phyloP scores from a whole-genome alignment of 2,888 invertebrate species.

The Allophyes oxyacanthae region DNA sequence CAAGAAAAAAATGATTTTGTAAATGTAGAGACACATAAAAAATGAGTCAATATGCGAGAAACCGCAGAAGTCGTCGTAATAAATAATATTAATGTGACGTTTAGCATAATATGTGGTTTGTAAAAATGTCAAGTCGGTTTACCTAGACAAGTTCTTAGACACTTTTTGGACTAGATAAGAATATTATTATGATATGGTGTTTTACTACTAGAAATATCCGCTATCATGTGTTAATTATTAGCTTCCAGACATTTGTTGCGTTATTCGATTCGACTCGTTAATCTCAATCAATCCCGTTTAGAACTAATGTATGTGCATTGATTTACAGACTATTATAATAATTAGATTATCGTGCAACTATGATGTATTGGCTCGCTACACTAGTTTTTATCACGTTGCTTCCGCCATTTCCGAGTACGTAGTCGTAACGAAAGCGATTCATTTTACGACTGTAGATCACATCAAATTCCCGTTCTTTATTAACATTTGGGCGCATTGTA shows the following conservation, averaged over 20 bases:
- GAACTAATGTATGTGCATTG: constrained; percentile 50
- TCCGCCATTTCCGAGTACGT: constrained; percentile 31
- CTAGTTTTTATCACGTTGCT: constrained; percentile 32
- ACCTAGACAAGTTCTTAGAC: constrained; percentile 58
- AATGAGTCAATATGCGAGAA: neutral
- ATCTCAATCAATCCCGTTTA: constrained; percentile 52
- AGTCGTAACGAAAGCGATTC: constrained; percentile 40
- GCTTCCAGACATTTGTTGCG: constrained; percentile 39
- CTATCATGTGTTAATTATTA: constrained; percentile 41
- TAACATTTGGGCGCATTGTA: constrained; percentile 60
- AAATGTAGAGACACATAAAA: constrained; percentile 5
- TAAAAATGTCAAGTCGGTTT: constrained; percentile 50
- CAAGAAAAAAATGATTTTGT: neutral
- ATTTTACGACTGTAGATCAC: constrained; percentile 46
- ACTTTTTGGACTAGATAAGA: constrained; percentile 46
- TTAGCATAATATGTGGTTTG: constrained; percentile 15
- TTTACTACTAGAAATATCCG: constrained; percentile 26
- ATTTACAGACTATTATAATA: constrained; percentile 46
- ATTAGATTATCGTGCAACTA: constrained; percentile 48
- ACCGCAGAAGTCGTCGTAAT: constrained; percentile 18
- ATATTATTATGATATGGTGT: constrained; percentile 27
- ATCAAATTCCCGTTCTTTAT: constrained; percentile 51
- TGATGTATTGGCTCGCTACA: constrained; percentile 37
- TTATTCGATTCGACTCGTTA: constrained; percentile 52
- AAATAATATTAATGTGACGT: constrained; percentile 32